phyloP scores from a whole-genome alignment of 2,888 invertebrate genomes.

The Leistus spinibarbis region DNA sequence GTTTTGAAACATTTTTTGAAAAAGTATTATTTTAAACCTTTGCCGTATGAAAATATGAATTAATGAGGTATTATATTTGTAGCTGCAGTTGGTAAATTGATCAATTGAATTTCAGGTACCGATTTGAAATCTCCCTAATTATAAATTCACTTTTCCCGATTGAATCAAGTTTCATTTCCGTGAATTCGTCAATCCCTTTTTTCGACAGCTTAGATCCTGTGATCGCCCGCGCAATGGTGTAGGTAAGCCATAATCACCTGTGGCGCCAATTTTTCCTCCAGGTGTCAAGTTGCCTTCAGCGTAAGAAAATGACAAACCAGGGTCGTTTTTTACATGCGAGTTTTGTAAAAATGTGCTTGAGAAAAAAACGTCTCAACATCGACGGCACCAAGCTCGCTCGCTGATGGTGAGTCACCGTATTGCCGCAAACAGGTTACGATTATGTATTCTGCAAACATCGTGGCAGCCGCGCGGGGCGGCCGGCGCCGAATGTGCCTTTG shows the following conservation, averaged over 20 bases:
- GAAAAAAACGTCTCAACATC: conserved; percentile 22
- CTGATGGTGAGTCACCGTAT: conserved; percentile 18
- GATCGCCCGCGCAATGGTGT: neutral
- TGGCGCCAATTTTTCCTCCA: conserved; percentile 21
- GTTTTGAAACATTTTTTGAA: too few relatives aligned
- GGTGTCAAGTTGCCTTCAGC: conserved; percentile 24
- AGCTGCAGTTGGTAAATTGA: too few relatives aligned
- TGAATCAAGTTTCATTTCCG: neutral
- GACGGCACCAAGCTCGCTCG: conserved; percentile 14
- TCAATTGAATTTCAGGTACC: neutral
- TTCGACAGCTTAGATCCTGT: neutral
- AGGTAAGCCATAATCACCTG: neutral
- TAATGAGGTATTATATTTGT: too few relatives aligned
- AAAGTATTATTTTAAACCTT: too few relatives aligned
- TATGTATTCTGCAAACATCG: conserved; percentile 34
- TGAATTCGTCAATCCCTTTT: neutral
- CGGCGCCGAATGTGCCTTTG: conserved; percentile 29
- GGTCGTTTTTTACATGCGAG: conserved; percentile 28
- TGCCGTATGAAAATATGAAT: too few relatives aligned
- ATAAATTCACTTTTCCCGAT: neutral
- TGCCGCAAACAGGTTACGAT: conserved; percentile 37
- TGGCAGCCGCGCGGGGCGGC: conserved; percentile 7
- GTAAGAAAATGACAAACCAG: conserved; percentile 4
- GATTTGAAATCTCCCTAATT: neutral
- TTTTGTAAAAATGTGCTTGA: conserved; percentile 32